Percentiles rank a stretch among this genome's conserved stretches.
phyloP scores from a whole-genome alignment of 92 coral and sea anemone species.

The Virgularia gustaviana region DNA sequence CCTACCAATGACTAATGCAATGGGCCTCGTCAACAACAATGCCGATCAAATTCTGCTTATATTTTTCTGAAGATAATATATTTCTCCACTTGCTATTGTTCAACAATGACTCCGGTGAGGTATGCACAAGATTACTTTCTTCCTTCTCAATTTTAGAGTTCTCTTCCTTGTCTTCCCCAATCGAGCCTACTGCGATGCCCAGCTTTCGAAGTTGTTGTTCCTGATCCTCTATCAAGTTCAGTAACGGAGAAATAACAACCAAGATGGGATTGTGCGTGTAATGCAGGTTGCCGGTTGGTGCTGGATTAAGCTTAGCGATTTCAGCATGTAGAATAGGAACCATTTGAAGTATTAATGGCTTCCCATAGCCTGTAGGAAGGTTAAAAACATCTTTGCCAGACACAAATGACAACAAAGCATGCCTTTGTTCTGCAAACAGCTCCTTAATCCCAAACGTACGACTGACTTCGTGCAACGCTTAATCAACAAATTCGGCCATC shows the following conservation, averaged over 20 bases:
- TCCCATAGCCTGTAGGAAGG: no score
- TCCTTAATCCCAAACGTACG: no score
- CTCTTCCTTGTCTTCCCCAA: slow-evolving; percentile 33
- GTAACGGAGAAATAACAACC: slow-evolving; percentile 15
- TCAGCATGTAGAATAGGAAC: no score
- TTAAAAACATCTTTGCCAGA: no score
- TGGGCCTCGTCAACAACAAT: slow-evolving; percentile 40
- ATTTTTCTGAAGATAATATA: slow-evolving; percentile 16
- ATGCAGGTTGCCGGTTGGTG: no score
- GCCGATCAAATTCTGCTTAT: slow-evolving; percentile 33
- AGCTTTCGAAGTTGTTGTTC: not conserved
- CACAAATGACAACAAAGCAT: no score
- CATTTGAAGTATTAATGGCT: no score
- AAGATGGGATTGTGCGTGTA: slow-evolving; percentile 27
- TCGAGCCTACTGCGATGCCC: slow-evolving; percentile 28
- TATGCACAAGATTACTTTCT: slow-evolving; percentile 3
- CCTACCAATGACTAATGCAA: no score
- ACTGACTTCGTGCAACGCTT: no score
- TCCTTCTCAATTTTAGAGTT: slow-evolving; percentile 17
- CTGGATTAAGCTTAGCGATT: no score
- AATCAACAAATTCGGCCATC: no score
- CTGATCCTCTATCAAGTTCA: slow-evolving; percentile 16
- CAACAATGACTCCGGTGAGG: slow-evolving; percentile 35
- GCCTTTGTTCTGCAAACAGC: no score
- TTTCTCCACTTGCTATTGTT: slow-evolving; percentile 23